Evolutionary conservation across 2,888 invertebrate species (phyloP).

Genomic region (Callyntrura sp.): DNA sequence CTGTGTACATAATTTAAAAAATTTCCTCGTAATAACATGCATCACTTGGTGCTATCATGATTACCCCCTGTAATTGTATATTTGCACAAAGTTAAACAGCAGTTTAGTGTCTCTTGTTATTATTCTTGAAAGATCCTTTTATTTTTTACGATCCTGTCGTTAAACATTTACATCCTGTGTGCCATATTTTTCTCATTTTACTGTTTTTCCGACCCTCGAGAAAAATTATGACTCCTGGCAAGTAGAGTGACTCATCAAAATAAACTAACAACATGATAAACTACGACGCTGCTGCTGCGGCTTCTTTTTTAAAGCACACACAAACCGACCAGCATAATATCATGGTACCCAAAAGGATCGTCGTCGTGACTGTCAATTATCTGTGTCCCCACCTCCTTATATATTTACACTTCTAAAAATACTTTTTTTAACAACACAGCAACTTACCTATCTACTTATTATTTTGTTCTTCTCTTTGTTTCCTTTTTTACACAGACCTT

Average conservation of each 20-base stretch:
- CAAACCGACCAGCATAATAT: not conserved
- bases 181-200: slow-evolving; percentile 9
- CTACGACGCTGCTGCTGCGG: not conserved
- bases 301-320: slow-evolving; percentile 20
- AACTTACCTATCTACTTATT: not conserved
- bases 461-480: slow-evolving; percentile 22
- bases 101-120: not conserved
- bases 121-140: no score
- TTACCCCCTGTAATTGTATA: not conserved
- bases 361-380: slow-evolving; percentile 36
- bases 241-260: slow-evolving; percentile 45
- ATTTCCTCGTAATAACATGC: no score
- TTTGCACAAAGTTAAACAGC: not conserved
- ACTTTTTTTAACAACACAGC: not conserved
- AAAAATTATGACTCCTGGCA: not conserved
- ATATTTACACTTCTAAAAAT: slow-evolving; percentile 34
- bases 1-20: not conserved
- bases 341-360: no score
- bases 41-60: no score
- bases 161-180: slow-evolving; percentile 25
- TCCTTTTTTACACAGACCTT: slow-evolving; percentile 33
- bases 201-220: not conserved
- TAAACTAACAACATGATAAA: slow-evolving; percentile 31
- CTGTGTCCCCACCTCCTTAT: slow-evolving; percentile 4
- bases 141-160: not conserved